These are phyloP conservation scores for Oryzias curvinotus DNA, from an alignment of 2,113 vertebrate species.

Conservation along the genomic window DNA sequence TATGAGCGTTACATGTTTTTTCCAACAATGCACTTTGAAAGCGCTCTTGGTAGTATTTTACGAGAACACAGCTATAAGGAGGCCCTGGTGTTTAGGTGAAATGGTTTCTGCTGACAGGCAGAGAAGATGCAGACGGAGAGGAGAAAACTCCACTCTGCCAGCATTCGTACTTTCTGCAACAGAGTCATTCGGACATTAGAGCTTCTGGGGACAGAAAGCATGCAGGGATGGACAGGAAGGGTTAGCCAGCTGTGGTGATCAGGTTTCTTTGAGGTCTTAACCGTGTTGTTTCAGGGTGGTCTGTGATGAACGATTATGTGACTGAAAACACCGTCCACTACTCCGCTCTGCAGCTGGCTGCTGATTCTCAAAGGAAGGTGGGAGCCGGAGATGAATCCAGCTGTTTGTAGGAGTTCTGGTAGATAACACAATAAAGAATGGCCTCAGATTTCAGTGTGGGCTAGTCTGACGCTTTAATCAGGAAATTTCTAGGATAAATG, in stretches of 20 bases:
- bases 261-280: conserved; percentile 19
- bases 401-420: conserved; percentile 24
- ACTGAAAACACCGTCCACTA: conserved; percentile 7
- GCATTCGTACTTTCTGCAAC: too few species aligned
- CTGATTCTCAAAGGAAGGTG: neutral
- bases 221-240: neutral
- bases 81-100: too few species aligned
- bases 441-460: too few species aligned
- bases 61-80: neutral
- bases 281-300: conserved; percentile 4
- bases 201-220: neutral
- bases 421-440: conserved; percentile 1
- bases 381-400: conserved; percentile 38
- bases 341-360: neutral
- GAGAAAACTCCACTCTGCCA: too few species aligned
- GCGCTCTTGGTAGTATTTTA: conserved; percentile 21
- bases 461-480: conserved; percentile 14
- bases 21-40: conserved; percentile 24
- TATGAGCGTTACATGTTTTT: neutral
- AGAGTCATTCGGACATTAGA: too few species aligned
- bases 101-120: too few species aligned
- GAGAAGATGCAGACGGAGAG: too few species aligned
- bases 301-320: conserved; percentile 20
- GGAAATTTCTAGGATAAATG: conserved; percentile 33
- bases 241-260: conserved; percentile 17